phyloP scores from a whole-genome alignment of 2,113 vertebrate species.

The Tonatia bakeri region DNA sequence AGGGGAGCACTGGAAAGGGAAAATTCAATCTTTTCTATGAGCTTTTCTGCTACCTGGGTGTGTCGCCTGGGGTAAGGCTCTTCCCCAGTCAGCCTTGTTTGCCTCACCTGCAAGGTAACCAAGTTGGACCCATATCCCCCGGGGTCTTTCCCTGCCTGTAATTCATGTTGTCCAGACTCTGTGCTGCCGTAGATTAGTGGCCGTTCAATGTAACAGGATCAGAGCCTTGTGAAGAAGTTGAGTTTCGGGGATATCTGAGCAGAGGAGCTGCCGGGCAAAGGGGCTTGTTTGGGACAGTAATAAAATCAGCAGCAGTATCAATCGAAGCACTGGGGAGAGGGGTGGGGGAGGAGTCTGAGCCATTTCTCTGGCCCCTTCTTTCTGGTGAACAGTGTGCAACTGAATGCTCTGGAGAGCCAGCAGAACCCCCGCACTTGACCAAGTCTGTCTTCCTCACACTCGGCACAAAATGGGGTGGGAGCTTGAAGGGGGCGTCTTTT shows the following conservation, averaged over 20 bases:
- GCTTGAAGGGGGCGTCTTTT: slow-evolving; percentile 34
- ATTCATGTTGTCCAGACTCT: slow-evolving; percentile 68
- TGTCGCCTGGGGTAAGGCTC: neutral
- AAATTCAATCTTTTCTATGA: neutral
- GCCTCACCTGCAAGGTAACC: neutral
- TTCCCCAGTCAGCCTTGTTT: neutral
- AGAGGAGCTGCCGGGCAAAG: slow-evolving; percentile 74
- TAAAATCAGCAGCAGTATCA: slow-evolving; percentile 77
- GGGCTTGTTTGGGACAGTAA: slow-evolving; percentile 74
- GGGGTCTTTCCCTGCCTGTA: slow-evolving; percentile 24
- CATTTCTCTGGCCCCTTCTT: neutral
- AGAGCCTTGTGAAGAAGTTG: slow-evolving; percentile 74
- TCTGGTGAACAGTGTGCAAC: neutral
- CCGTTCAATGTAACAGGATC: slow-evolving; percentile 69
- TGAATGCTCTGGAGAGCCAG: neutral
- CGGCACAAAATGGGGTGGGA: neutral
- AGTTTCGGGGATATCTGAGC: slow-evolving; percentile 79
- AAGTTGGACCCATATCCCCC: neutral
- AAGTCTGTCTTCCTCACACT: slow-evolving; percentile 20
- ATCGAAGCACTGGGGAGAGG: slow-evolving; percentile 62
- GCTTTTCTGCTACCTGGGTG: neutral
- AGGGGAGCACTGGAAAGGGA: neutral
- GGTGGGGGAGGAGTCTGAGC: neutral
- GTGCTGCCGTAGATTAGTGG: slow-evolving; percentile 75
- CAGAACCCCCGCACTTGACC: neutral